These are phyloP conservation scores for Dinocampus coccinellae DNA, from an alignment of 2,888 invertebrate genomes.

Conservation along the genomic window DNA sequence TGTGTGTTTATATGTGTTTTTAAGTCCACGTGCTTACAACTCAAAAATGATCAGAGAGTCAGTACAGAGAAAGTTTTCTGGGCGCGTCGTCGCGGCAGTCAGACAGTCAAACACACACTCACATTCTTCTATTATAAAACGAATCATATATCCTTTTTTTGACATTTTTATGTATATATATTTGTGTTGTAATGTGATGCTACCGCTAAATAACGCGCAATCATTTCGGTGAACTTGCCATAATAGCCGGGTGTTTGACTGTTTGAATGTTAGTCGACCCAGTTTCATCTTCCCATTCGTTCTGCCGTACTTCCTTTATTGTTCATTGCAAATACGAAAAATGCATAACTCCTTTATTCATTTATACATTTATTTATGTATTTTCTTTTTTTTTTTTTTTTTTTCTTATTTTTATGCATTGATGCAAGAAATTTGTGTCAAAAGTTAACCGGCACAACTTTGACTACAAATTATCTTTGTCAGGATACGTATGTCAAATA, in stretches of 20 bases:
- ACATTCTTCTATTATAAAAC: not conserved
- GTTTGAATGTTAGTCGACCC: not conserved
- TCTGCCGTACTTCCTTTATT: not conserved
- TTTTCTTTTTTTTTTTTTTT: too few species aligned
- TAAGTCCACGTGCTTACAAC: not conserved
- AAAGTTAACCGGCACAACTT: not conserved
- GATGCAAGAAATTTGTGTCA: not conserved
- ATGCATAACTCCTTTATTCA: not conserved
- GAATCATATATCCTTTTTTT: not conserved
- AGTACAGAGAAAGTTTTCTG: not conserved
- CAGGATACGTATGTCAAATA: not conserved
- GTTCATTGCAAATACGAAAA: not conserved
- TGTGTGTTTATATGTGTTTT: not conserved
- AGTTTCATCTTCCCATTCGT: not conserved
- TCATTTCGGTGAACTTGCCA: conserved; percentile 1
- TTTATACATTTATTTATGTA: not conserved
- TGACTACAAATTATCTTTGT: not conserved
- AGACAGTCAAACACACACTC: not conserved
- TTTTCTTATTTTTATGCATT: not conserved
- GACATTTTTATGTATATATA: not conserved
- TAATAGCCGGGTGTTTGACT: not conserved
- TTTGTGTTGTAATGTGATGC: not conserved
- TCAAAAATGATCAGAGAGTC: not conserved
- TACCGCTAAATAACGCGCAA: not conserved
- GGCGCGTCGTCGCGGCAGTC: not conserved